phyloP scores from a whole-genome alignment of 2,797 vertebrate genomes.

The Oryzias sinensis region DNA sequence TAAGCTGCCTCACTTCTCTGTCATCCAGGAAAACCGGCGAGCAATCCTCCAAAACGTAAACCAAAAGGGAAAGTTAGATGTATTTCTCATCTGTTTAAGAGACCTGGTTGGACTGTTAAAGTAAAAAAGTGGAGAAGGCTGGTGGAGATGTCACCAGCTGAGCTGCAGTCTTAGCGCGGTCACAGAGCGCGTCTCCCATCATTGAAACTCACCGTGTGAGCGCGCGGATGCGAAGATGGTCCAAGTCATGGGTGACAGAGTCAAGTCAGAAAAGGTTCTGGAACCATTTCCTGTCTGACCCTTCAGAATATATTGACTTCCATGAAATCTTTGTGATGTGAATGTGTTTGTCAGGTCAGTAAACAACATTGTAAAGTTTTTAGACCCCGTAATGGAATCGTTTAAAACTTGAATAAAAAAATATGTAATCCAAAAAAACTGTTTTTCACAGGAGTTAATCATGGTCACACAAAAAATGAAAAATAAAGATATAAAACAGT shows the following conservation, averaged over 20 bases:
- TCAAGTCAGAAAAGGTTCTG: neutral
- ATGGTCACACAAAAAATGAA: too few species aligned
- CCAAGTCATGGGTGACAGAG: slow-evolving; percentile 32
- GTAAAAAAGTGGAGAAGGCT: neutral
- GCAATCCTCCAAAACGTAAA: slow-evolving; percentile 23
- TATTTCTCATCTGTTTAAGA: neutral
- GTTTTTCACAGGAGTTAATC: too few species aligned
- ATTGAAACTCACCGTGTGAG: slow-evolving; percentile 44
- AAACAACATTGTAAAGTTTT: too few species aligned
- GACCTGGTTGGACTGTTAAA: neutral
- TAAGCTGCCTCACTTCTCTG: slow-evolving; percentile 54
- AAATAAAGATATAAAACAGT: too few species aligned
- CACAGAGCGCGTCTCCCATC: slow-evolving; percentile 45
- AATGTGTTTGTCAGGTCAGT: too few species aligned
- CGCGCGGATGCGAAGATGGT: slow-evolving; percentile 27
- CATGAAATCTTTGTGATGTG: too few species aligned
- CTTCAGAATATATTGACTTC: slow-evolving; percentile 36
- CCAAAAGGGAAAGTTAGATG: slow-evolving; percentile 3
- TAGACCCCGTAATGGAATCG: too few species aligned
- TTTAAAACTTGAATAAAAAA: too few species aligned
- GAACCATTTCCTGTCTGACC: neutral
- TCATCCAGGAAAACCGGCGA: slow-evolving; percentile 30
- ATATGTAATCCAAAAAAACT: too few species aligned
- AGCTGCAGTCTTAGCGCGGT: slow-evolving; percentile 30
- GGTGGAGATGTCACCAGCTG: slow-evolving; percentile 29